Percentiles rank a stretch among this genome's conserved stretches.
Evolutionary conservation across 2,888 invertebrate genomes (phyloP).

Genomic region (Scrobipalpa atriplicella): DNA sequence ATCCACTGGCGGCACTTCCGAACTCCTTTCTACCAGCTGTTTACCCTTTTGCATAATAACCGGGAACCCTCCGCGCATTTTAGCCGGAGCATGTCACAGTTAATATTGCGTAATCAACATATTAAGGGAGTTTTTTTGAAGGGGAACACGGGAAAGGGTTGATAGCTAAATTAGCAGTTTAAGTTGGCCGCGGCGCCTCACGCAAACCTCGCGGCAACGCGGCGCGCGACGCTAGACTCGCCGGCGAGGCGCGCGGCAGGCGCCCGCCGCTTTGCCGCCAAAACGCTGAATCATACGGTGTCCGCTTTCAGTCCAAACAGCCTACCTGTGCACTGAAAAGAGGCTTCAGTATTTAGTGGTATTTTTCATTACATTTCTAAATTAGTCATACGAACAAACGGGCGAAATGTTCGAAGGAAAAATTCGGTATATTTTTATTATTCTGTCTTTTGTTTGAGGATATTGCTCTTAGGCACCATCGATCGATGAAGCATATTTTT

Average conservation of each 20-base stretch:
- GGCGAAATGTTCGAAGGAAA: background rate
- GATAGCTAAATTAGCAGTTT: slow-evolving; percentile 32
- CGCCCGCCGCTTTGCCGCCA: slow-evolving; percentile 40
- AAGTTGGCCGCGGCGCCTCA: slow-evolving; percentile 34
- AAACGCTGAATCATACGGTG: background rate
- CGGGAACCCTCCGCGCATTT: background rate
- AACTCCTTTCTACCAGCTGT: too few relatives aligned
- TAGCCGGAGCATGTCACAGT: background rate
- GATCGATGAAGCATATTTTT: slow-evolving; percentile 2
- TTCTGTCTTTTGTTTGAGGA: background rate
- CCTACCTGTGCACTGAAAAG: slow-evolving; percentile 7
- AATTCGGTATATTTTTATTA: background rate
- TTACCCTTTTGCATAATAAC: background rate
- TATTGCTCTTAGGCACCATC: background rate
- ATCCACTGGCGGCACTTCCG: too few relatives aligned
- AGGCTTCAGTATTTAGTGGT: background rate
- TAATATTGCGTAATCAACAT: slow-evolving; percentile 5
- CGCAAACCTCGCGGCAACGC: slow-evolving; percentile 41
- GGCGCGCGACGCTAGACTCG: slow-evolving; percentile 36
- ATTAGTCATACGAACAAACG: background rate
- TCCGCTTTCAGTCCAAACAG: slow-evolving; percentile 2
- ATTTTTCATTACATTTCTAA: too few relatives aligned
- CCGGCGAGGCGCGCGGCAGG: slow-evolving; percentile 23
- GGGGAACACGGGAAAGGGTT: slow-evolving; percentile 1
- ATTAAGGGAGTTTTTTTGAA: background rate